Conservation (phyloP, 1,140 invertebrate species). For the Calliopsis andreniformis region DNA sequence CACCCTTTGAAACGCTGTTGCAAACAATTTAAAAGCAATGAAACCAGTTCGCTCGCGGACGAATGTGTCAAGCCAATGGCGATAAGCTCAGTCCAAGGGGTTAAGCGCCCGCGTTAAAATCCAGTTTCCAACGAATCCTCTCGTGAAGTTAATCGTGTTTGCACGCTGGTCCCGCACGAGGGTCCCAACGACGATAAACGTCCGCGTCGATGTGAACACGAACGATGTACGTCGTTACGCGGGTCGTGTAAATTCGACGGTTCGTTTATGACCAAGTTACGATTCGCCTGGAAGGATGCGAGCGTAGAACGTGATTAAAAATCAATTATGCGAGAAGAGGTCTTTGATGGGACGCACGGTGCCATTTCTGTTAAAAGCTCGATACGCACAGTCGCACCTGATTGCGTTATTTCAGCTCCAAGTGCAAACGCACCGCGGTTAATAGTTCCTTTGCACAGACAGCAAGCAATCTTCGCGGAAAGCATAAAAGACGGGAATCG, state of each 20-base stretch:
- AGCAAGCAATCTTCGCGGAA: slow-evolving; percentile 22
- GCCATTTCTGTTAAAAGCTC: slow-evolving; percentile 4
- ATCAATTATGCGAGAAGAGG: slow-evolving; percentile 40
- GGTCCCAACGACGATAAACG: neutral
- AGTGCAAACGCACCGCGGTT: slow-evolving; percentile 45
- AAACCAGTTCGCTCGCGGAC: too few species aligned
- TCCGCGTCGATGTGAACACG: neutral
- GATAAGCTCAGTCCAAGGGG: too few species aligned
- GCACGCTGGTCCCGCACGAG: neutral
- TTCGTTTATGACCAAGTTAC: slow-evolving; percentile 30
- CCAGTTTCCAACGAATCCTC: neutral
- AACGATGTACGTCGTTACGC: neutral
- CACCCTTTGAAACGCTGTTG: too few species aligned
- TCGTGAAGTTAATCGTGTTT: neutral
- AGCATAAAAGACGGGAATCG: slow-evolving; percentile 3
- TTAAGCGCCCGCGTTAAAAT: neutral
- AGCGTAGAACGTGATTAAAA: slow-evolving; percentile 30
- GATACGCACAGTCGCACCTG: slow-evolving; percentile 8
- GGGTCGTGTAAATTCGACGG: slow-evolving; percentile 2
- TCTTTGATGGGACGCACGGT: neutral
- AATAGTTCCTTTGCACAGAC: slow-evolving; percentile 44
- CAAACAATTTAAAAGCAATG: too few species aligned
- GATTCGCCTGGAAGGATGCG: slow-evolving; percentile 7
- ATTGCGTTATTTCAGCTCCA: slow-evolving; percentile 49
- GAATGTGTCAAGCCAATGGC: too few species aligned